Conservation (phyloP, 1,140 invertebrate species). For the Hycleus cichorii region DNA sequence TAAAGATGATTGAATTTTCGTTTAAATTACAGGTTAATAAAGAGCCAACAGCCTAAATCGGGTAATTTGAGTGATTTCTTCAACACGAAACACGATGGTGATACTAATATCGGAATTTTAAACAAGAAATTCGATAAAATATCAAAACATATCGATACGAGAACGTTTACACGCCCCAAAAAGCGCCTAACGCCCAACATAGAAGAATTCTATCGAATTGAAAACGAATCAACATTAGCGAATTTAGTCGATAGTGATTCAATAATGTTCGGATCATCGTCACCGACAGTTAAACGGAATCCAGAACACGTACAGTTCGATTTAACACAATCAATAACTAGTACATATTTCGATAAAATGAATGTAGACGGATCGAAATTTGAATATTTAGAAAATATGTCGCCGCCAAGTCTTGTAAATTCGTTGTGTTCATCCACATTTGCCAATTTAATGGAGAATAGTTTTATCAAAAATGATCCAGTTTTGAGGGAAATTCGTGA, state of each 20-base stretch:
- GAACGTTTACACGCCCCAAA: slow-evolving; percentile 47
- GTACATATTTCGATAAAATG: slow-evolving; percentile 36
- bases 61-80: neutral
- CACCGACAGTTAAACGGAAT: neutral
- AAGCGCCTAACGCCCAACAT: slow-evolving; percentile 39
- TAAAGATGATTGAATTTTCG: neutral
- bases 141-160: slow-evolving; percentile 40
- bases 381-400: slow-evolving; percentile 39
- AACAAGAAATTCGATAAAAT: slow-evolving; percentile 4
- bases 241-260: slow-evolving; percentile 4
- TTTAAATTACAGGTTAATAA: slow-evolving; percentile 22
- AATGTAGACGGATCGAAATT: slow-evolving; percentile 19
- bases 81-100: neutral
- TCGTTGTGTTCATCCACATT: slow-evolving; percentile 41
- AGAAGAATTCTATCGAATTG: slow-evolving; percentile 34
- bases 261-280: neutral
- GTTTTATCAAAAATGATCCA: slow-evolving; percentile 39
- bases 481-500: slow-evolving; percentile 37
- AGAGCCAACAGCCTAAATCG: neutral
- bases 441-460: slow-evolving; percentile 39
- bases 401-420: slow-evolving; percentile 38
- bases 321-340: slow-evolving; percentile 31
- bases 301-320: slow-evolving; percentile 34
- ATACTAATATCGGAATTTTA: neutral
- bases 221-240: neutral